phyloP scores from a whole-genome alignment of 2,113 vertebrate genomes.

The Plecotus auritus region DNA sequence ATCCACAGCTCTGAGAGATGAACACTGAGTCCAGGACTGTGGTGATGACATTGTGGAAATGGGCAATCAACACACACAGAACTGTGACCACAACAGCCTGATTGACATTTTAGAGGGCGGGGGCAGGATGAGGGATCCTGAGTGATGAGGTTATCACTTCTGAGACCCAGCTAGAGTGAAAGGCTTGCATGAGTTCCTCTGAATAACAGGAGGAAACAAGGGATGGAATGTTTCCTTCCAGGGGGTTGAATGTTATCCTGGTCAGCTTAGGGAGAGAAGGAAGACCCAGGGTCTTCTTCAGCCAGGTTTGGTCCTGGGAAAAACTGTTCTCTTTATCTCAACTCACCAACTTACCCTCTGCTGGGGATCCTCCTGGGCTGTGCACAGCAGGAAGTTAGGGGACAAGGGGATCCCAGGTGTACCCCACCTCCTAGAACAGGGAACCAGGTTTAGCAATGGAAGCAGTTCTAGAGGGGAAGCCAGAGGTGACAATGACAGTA shows the following conservation, averaged over 20 bases:
- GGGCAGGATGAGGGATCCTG: too few species aligned
- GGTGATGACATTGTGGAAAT: rapidly evolving
- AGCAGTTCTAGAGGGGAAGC: not conserved
- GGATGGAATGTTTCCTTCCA: not conserved
- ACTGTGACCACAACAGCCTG: not conserved
- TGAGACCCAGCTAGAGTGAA: not conserved
- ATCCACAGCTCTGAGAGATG: rapidly evolving
- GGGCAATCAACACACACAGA: rapidly evolving
- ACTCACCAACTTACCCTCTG: not conserved
- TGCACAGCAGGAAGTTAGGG: not conserved
- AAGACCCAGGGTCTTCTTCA: not conserved
- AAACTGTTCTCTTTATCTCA: not conserved
- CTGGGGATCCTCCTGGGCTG: too few species aligned
- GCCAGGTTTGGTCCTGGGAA: not conserved
- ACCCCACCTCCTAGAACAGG: not conserved
- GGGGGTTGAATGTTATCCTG: too few species aligned
- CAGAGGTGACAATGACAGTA: not conserved
- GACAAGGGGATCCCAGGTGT: rapidly evolving
- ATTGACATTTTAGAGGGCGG: rapidly evolving
- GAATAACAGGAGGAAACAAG: not conserved
- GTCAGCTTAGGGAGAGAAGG: too few species aligned
- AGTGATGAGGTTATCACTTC: rapidly evolving
- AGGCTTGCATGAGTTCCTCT: rapidly evolving
- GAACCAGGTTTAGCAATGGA: not conserved
- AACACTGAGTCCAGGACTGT: rapidly evolving